A percentile compares a stretch with the other conserved stretches of the same genome.
These are phyloP conservation scores for Dipodomys spectabilis DNA, from an alignment of 2,113 vertebrate species.

Conservation along the genomic window DNA sequence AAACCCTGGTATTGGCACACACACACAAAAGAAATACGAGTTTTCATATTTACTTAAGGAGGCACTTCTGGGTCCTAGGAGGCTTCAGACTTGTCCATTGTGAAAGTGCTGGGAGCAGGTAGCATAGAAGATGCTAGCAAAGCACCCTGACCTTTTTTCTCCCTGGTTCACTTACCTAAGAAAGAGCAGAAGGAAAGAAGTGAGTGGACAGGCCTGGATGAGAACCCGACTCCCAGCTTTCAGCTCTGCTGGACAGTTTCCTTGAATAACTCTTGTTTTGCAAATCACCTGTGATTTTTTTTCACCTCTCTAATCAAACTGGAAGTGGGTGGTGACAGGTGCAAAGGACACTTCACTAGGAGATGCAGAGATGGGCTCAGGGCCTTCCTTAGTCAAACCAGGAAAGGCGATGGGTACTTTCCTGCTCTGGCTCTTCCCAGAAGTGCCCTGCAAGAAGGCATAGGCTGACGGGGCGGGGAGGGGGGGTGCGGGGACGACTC, in stretches of 20 bases:
- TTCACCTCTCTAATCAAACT: not conserved
- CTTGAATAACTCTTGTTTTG: not conserved
- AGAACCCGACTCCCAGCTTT: not conserved
- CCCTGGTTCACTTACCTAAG: not conserved
- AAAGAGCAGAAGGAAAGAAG: not conserved
- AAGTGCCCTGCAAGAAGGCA: not conserved
- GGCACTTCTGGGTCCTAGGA: not conserved
- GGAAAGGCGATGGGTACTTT: fast-evolving
- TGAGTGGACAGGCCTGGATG: not conserved
- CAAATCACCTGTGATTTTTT: not conserved
- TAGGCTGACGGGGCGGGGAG: not conserved
- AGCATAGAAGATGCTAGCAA: not conserved
- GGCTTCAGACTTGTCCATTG: no score
- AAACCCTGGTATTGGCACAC: no score
- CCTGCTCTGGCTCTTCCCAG: not conserved
- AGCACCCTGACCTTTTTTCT: no score
- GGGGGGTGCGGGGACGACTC: not conserved
- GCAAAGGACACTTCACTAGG: not conserved
- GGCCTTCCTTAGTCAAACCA: no score
- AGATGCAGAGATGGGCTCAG: not conserved
- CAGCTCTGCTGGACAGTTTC: not conserved
- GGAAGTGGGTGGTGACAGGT: not conserved
- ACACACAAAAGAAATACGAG: not conserved
- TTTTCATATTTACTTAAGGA: not conserved
- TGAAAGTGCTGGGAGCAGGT: no score